Evolutionary conservation across 2,797 vertebrate genomes (phyloP).

Genomic region (Dermochelys coriacea): DNA sequence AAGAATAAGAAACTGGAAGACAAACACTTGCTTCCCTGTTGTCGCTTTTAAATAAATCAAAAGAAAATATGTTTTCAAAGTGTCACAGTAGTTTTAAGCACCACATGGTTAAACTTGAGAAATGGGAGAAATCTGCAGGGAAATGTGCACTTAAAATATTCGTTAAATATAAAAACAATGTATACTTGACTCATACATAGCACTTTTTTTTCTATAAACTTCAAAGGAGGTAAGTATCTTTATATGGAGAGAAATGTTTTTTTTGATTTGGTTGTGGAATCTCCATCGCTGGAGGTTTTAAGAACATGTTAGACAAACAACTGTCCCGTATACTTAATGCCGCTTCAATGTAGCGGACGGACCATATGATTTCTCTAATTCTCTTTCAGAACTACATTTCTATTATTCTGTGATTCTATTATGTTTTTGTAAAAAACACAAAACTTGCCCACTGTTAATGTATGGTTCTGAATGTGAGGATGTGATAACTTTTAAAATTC

Average conservation of each 20-base stretch:
- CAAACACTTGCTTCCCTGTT: background rate
- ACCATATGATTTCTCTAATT: background rate
- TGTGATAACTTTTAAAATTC: background rate
- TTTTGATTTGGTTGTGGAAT: background rate
- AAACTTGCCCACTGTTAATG: background rate
- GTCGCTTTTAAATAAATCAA: background rate
- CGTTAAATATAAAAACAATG: background rate
- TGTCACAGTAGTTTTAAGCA: background rate
- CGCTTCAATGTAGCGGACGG: background rate
- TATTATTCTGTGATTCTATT: background rate
- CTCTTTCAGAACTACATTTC: background rate
- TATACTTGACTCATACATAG: background rate
- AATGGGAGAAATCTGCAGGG: background rate
- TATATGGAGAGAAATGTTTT: background rate
- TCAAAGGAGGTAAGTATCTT: background rate
- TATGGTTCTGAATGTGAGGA: background rate
- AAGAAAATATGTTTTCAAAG: background rate
- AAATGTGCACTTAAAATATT: background rate
- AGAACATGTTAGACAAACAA: background rate
- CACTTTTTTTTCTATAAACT: background rate
- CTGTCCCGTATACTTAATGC: background rate
- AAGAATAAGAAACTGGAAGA: background rate
- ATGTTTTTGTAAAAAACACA: background rate
- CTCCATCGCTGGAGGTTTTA: background rate
- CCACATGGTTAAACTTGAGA: background rate